Percentiles rank a stretch among this genome's conserved stretches.
These are phyloP conservation scores for Poecilia gillii DNA, from an alignment of 2,797 vertebrate species.

Conservation along the genomic window DNA sequence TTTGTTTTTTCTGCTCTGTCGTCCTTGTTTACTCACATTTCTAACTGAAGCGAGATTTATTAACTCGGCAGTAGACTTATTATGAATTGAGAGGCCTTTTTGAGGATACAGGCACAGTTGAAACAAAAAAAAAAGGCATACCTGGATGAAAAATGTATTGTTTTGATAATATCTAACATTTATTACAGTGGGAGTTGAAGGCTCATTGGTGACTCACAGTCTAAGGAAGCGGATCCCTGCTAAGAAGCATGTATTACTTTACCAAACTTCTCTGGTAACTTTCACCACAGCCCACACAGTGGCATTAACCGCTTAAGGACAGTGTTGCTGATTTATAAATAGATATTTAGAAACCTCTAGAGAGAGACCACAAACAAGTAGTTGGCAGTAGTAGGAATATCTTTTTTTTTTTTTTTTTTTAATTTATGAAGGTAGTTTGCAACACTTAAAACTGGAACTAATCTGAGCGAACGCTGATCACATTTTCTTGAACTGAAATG, in stretches of 20 bases:
- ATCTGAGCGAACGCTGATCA: not conserved
- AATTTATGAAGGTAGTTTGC: not conserved
- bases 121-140: not conserved
- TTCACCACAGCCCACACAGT: conserved; percentile 13
- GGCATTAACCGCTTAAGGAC: conserved; percentile 11
- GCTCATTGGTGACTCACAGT: conserved; percentile 31
- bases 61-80: conserved; percentile 24
- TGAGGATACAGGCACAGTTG: not conserved
- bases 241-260: conserved; percentile 18
- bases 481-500: not conserved
- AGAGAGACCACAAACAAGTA: not conserved
- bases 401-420: not conserved
- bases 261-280: conserved; percentile 21
- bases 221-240: conserved; percentile 9
- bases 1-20: not conserved
- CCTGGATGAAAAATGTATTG: not conserved
- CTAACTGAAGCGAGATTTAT: not conserved
- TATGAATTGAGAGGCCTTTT: conserved; percentile 13
- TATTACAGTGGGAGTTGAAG: conserved; percentile 24
- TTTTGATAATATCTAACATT: conserved; percentile 30
- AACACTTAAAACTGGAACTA: conserved; percentile 1
- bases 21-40: conserved; percentile 6
- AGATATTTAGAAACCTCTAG: conserved; percentile 17
- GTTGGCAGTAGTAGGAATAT: not conserved
- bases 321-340: not conserved